Conservation (phyloP, 2,797 vertebrate genomes). For the Bucorvus abyssinicus region DNA sequence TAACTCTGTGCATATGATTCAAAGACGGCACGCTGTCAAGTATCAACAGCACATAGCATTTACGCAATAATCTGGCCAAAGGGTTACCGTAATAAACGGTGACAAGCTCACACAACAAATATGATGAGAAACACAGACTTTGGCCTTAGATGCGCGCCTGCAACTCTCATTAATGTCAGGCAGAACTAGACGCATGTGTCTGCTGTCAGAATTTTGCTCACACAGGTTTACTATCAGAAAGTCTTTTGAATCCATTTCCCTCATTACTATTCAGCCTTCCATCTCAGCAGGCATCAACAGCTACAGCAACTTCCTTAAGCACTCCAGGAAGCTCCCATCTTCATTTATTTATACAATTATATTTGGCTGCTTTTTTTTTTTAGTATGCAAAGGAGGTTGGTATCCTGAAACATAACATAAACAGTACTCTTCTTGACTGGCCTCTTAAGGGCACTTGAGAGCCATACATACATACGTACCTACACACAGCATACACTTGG, state of each 20-base stretch:
- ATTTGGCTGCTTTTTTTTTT: neutral
- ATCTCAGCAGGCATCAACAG: neutral
- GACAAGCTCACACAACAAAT: constrained; percentile 2
- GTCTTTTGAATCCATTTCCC: neutral
- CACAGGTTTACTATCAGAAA: neutral
- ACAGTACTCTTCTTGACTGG: neutral
- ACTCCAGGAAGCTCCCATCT: neutral
- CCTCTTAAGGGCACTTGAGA: neutral
- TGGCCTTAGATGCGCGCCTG: neutral
- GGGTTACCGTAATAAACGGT: constrained; percentile 6
- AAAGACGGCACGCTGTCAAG: constrained; percentile 2
- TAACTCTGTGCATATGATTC: constrained; percentile 24
- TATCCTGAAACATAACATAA: neutral
- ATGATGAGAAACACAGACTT: neutral
- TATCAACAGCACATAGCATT: neutral
- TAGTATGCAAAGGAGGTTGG: neutral
- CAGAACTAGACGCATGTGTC: neutral
- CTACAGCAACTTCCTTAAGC: neutral
- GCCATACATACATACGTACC: too few relatives aligned
- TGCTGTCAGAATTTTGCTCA: neutral
- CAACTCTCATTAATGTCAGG: neutral
- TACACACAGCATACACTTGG: accelerated
- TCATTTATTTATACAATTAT: neutral
- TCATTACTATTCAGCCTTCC: neutral
- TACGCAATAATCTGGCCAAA: constrained; percentile 32